Conservation (phyloP, 1,140 invertebrate genomes). For the Penaeus vannamei region DNA sequence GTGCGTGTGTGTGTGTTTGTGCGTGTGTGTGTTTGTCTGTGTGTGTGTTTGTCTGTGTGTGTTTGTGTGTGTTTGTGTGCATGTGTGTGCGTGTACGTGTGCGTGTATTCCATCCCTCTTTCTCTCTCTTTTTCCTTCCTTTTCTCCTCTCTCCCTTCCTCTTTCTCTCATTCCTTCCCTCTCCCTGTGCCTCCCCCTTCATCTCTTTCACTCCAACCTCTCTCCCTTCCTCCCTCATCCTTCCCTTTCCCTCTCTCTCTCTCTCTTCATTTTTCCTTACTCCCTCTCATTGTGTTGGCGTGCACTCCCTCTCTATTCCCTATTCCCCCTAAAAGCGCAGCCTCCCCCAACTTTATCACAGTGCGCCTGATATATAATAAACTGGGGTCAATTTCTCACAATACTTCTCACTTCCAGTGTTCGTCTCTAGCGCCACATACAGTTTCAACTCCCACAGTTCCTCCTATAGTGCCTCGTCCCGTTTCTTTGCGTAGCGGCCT, state of each 20-base stretch:
- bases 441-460: conserved; percentile 14
- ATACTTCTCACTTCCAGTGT: conserved; percentile 27
- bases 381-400: conserved; percentile 25
- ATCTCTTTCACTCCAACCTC: not conserved
- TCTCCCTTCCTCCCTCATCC: not conserved
- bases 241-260: not conserved
- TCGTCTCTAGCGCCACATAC: conserved; percentile 26
- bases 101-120: too few species aligned
- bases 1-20: too few species aligned
- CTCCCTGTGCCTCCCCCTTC: not conserved
- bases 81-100: too few species aligned
- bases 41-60: too few species aligned
- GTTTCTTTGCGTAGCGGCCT: too few species aligned
- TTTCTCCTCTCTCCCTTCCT: too few species aligned
- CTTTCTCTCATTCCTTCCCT: not conserved
- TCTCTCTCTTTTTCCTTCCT: too few species aligned
- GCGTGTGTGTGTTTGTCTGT: too few species aligned
- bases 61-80: too few species aligned
- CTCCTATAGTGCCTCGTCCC: too few species aligned
- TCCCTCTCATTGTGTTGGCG: not conserved
- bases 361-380: conserved; percentile 31
- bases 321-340: not conserved
- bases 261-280: not conserved
- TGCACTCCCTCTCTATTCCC: conserved; percentile 6
- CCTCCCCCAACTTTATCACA: conserved; percentile 25